Percentiles rank a stretch among this genome's conserved stretches.
Evolutionary conservation across 2,797 vertebrate species (phyloP).

Genomic region (Gobionotothen gibberifrons): DNA sequence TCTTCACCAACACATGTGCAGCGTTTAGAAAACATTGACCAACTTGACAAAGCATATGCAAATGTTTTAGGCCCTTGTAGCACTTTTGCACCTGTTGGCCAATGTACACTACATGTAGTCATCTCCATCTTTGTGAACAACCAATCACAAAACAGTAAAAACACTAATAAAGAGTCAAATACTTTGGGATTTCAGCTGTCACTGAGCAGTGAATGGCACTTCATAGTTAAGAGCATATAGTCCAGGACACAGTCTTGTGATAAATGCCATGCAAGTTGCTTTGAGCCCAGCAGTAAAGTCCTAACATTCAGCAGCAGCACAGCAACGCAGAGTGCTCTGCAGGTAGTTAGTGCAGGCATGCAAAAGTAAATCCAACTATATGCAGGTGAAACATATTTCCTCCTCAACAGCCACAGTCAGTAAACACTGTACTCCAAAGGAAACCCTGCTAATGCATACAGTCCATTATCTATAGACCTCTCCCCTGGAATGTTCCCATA

Average conservation of each 20-base stretch:
- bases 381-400: conserved; percentile 56
- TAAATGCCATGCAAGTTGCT: neutral
- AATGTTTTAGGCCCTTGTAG: too few species aligned
- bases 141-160: conserved; percentile 1
- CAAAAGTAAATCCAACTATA: conserved; percentile 30
- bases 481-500: conserved; percentile 47
- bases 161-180: neutral
- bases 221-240: neutral
- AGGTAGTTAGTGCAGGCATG: conserved; percentile 5
- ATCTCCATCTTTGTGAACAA: neutral
- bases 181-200: neutral
- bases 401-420: conserved; percentile 42
- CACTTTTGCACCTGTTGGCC: too few species aligned
- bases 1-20: too few species aligned
- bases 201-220: neutral
- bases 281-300: conserved; percentile 1
- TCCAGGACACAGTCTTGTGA: conserved; percentile 1
- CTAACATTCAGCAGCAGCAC: neutral
- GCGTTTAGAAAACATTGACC: too few species aligned
- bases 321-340: neutral
- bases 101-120: neutral
- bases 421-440: conserved; percentile 43
- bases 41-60: too few species aligned
- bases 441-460: conserved; percentile 55
- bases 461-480: conserved; percentile 51